Conservation (phyloP, 2,888 invertebrate species). For the Hemicrepidius hirtus region DNA sequence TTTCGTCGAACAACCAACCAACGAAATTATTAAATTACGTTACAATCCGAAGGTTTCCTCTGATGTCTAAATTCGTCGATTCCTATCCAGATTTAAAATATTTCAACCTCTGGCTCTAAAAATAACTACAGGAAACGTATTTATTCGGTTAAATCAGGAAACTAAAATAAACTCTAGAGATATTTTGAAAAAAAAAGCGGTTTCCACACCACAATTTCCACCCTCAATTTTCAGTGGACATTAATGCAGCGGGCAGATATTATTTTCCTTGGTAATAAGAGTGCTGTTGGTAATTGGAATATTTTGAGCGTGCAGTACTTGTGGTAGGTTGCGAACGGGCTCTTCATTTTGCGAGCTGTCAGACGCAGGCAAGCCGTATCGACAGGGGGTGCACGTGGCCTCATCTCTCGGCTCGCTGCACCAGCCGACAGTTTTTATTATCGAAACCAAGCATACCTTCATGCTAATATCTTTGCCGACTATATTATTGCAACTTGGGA, state of each 20-base stretch:
- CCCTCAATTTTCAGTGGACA: constrained; percentile 36
- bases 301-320: constrained; percentile 59
- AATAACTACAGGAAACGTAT: not conserved
- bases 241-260: constrained; percentile 46
- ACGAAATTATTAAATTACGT: too few relatives aligned
- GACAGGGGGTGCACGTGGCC: constrained; percentile 58
- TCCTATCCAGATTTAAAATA: not conserved
- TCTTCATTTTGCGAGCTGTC: constrained; percentile 63
- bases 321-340: constrained; percentile 60
- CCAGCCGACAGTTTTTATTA: constrained; percentile 53
- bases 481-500: constrained; percentile 22
- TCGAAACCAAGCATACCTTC: constrained; percentile 49
- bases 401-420: constrained; percentile 52
- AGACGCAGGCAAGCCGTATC: constrained; percentile 58
- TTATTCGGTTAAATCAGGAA: not conserved
- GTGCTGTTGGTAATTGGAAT: constrained; percentile 56
- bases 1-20: too few relatives aligned
- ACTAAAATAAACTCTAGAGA: not conserved
- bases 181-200: too few relatives aligned
- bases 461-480: constrained; percentile 35
- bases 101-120: not conserved
- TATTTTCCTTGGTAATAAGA: constrained; percentile 50
- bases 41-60: too few relatives aligned
- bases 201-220: not conserved
- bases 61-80: not conserved